phyloP scores from a whole-genome alignment of 2,113 vertebrate genomes.

The Cyprinodon tularosa region DNA sequence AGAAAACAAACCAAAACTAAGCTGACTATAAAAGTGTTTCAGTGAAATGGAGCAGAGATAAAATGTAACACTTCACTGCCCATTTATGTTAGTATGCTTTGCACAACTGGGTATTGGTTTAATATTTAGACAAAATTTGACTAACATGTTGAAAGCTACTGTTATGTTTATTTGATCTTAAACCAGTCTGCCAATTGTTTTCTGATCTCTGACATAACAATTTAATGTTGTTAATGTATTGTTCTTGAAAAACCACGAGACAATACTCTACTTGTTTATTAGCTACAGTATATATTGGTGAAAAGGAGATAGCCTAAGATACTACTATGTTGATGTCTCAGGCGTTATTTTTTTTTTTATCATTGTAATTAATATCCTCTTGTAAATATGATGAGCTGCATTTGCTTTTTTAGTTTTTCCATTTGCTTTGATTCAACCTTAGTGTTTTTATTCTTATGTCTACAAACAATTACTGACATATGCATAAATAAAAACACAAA shows the following conservation, averaged over 20 bases:
- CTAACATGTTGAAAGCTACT: neutral
- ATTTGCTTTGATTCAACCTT: constrained; percentile 14
- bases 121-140: neutral
- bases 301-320: constrained; percentile 16
- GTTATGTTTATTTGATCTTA: no score
- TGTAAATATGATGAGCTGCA: constrained; percentile 27
- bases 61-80: neutral
- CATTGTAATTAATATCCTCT: neutral
- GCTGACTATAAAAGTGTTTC: constrained; percentile 17
- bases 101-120: neutral
- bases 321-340: neutral
- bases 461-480: constrained; percentile 14
- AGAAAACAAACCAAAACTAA: constrained; percentile 5
- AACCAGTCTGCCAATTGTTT: no score
- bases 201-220: neutral
- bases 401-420: neutral
- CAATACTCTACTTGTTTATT: constrained; percentile 37
- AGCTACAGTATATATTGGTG: constrained; percentile 20
- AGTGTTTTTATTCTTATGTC: constrained; percentile 5
- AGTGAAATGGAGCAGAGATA: constrained; percentile 25
- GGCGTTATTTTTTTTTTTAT: constrained; percentile 20
- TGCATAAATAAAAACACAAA: constrained; percentile 41
- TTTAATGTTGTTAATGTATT: neutral
- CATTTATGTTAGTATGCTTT: neutral
- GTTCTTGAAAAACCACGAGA: constrained; percentile 19